Percentiles rank a stretch among this genome's conserved stretches.
Evolutionary conservation across 1,140 invertebrate genomes (phyloP).

Genomic region (Lepeophtheirus salmonis): DNA sequence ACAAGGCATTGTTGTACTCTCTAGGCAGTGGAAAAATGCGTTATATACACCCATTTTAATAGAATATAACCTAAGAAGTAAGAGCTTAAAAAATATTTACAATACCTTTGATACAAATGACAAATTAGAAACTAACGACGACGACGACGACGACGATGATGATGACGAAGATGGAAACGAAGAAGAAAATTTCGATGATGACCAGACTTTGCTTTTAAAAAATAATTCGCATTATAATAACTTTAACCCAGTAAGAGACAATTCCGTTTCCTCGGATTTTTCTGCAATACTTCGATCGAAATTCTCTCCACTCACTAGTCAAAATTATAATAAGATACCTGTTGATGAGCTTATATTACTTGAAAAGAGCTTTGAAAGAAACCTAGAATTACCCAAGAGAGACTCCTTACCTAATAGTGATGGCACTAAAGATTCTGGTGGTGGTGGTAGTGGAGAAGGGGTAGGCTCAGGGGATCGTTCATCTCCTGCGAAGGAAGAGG

Average conservation of each 20-base stretch:
- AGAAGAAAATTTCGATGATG: constrained; percentile 8
- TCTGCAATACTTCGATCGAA: not conserved
- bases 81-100: constrained; percentile 51
- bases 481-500: constrained; percentile 25
- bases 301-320: constrained; percentile 7
- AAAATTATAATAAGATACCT: not conserved
- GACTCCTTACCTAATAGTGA: not conserved
- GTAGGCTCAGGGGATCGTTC: not conserved
- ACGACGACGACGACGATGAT: constrained; percentile 18
- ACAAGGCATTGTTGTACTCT: constrained; percentile 73
- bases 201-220: not conserved
- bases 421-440: not conserved
- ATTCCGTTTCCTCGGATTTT: constrained; percentile 4
- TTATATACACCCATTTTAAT: constrained; percentile 76
- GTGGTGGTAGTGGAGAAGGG: not conserved
- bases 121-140: constrained; percentile 39
- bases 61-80: constrained; percentile 53
- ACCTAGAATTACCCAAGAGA: not conserved
- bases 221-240: not conserved
- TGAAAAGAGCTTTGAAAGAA: not conserved
- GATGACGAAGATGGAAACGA: constrained; percentile 20
- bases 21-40: constrained; percentile 89
- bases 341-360: not conserved
- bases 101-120: constrained; percentile 40
- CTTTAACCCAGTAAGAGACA: not conserved